Conservation (phyloP, 2,113 vertebrate genomes). For the Oxyruncus cristatus region DNA sequence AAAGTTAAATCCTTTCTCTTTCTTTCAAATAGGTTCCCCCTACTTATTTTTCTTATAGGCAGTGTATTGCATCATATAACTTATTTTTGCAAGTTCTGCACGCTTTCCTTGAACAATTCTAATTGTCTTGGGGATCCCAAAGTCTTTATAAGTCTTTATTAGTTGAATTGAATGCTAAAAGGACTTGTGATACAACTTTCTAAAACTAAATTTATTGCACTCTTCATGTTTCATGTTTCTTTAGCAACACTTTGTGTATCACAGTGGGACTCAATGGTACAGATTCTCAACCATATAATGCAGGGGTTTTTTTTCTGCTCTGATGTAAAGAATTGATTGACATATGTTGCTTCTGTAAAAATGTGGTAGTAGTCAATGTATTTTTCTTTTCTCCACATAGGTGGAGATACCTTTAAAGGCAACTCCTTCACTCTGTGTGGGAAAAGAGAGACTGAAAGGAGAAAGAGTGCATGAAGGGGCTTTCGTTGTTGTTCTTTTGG, state of each 20-base stretch:
- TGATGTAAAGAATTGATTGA: background rate
- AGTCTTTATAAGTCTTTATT: background rate
- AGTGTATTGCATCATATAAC: background rate
- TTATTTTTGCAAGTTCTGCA: background rate
- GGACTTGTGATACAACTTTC: background rate
- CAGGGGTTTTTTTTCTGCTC: background rate
- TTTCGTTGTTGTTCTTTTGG: background rate
- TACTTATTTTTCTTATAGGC: background rate
- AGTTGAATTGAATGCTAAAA: background rate
- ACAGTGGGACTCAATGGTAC: rapidly evolving
- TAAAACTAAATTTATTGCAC: background rate
- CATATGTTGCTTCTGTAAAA: background rate
- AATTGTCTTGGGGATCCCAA: background rate
- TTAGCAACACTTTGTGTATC: background rate
- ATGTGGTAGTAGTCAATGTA: background rate
- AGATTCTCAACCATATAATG: background rate
- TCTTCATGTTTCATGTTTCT: background rate
- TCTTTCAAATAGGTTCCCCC: background rate
- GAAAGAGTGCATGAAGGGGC: background rate
- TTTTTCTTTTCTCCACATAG: background rate
- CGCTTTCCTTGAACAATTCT: background rate
- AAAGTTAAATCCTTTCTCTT: background rate
- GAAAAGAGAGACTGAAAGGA: background rate
- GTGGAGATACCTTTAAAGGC: background rate
- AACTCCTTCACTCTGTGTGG: background rate